phyloP scores from a whole-genome alignment of 2,888 invertebrate species.

The Melieria picta region DNA sequence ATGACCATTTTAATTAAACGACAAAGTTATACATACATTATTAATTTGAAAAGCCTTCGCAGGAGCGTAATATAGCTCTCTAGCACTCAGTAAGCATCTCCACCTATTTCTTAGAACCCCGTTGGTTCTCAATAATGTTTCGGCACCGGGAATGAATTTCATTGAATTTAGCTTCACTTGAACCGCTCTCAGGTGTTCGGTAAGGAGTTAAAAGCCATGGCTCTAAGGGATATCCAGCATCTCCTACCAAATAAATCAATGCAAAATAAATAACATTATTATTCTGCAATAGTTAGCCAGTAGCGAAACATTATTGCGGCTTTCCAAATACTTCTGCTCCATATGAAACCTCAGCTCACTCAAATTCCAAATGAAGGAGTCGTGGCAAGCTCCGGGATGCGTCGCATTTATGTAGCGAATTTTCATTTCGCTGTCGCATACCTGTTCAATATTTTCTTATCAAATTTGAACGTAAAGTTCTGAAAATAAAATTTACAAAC shows the following conservation, averaged over 20 bases:
- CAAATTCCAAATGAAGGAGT: conserved; percentile 33
- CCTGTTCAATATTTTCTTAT: conserved; percentile 18
- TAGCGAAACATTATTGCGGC: conserved; percentile 31
- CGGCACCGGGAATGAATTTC: conserved; percentile 27
- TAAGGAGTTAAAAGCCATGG: conserved; percentile 33
- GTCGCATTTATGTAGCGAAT: conserved; percentile 23
- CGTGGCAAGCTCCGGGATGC: conserved; percentile 25
- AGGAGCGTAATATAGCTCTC: conserved; percentile 21
- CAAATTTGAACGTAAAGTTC: background rate
- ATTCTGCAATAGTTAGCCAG: conserved; percentile 13
- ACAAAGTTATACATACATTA: conserved; percentile 11
- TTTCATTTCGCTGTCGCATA: conserved; percentile 28
- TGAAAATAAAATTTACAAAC: conserved; percentile 20
- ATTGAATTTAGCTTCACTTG: conserved; percentile 27
- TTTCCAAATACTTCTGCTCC: conserved; percentile 29
- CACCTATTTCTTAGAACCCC: background rate
- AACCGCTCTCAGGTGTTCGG: conserved; percentile 18
- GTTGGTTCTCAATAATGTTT: conserved; percentile 30
- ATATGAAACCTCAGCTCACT: conserved; percentile 27
- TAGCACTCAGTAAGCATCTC: conserved; percentile 29
- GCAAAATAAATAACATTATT: background rate
- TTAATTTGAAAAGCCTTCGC: conserved; percentile 19
- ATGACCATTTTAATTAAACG: no score
- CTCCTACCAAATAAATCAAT: conserved; percentile 23
- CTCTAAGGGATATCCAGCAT: conserved; percentile 29